These are phyloP conservation scores for Oncorhynchus gorbuscha DNA, from an alignment of 2,113 vertebrate genomes.

Conservation along the genomic window DNA sequence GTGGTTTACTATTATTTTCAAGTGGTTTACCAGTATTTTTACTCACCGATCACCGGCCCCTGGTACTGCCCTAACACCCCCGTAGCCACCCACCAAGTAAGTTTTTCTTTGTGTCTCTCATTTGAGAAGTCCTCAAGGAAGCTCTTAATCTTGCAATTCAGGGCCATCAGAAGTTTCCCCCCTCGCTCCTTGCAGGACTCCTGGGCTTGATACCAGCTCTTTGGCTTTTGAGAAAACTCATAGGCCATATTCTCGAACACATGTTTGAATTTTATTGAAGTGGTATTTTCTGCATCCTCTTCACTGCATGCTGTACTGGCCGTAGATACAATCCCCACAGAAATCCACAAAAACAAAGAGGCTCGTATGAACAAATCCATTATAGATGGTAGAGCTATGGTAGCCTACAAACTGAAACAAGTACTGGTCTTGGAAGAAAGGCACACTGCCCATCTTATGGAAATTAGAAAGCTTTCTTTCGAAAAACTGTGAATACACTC, in stretches of 20 bases:
- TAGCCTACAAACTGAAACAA: conserved; percentile 18
- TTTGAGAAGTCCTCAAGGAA: conserved; percentile 13
- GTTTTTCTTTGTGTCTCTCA: conserved; percentile 5
- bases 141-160: no score
- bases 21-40: not conserved
- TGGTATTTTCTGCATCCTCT: not conserved
- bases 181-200: conserved; percentile 54
- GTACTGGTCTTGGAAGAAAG: conserved; percentile 17
- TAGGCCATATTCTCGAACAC: no score
- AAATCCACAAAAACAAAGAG: conserved; percentile 58
- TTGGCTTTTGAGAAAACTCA: not conserved
- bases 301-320: not conserved
- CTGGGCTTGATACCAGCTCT: conserved; percentile 61
- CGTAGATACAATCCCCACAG: conserved; percentile 32
- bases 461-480: conserved; percentile 64
- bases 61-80: conserved; percentile 5
- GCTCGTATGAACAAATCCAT: conserved; percentile 47
- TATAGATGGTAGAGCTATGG: conserved; percentile 31
- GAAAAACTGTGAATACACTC: conserved; percentile 64
- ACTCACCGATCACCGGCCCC: not conserved
- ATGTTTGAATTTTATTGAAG: conserved; percentile 6
- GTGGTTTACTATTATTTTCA: not conserved
- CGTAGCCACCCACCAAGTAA: conserved; percentile 70
- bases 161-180: conserved; percentile 41
- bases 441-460: conserved; percentile 50